Conservation (phyloP, 2,113 vertebrate species). For the Pseudorasbora parva region DNA sequence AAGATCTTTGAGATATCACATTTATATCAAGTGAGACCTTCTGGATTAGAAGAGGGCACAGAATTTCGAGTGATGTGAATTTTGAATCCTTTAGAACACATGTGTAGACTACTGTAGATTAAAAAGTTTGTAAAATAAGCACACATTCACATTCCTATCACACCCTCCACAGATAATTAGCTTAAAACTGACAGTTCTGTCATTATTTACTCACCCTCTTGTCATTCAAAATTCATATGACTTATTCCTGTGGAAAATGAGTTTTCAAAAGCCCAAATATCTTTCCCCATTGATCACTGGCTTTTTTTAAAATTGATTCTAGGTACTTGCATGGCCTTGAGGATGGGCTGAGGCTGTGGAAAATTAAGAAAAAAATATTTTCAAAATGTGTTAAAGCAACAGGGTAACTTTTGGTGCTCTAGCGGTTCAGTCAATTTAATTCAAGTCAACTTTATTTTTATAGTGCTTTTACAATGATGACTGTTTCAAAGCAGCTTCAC, state of each 20-base stretch:
- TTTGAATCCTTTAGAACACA: background rate
- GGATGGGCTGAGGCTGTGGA: background rate
- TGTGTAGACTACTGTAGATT: background rate
- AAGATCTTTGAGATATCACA: background rate
- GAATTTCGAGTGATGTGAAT: background rate
- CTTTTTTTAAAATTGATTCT: background rate
- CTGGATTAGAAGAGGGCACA: background rate
- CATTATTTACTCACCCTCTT: background rate
- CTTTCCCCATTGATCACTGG: background rate
- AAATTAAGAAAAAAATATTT: background rate
- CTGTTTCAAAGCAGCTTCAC: no score
- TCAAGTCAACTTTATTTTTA: no score
- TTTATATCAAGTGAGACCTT: conserved; percentile 24
- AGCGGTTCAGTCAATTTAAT: no score
- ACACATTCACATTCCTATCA: background rate
- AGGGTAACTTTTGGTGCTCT: no score
- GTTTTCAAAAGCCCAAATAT: background rate
- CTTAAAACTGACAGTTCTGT: background rate
- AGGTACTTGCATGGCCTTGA: background rate
- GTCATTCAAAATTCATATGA: background rate
- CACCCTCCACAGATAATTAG: background rate
- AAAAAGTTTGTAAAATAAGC: background rate
- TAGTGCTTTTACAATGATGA: no score
- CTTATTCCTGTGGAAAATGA: background rate
- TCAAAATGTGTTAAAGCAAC: background rate